Evolutionary conservation across 2,888 invertebrate species (phyloP), one percentile per base, ranked within the genome.

Genomic region (Oligia strigilis): DNA sequence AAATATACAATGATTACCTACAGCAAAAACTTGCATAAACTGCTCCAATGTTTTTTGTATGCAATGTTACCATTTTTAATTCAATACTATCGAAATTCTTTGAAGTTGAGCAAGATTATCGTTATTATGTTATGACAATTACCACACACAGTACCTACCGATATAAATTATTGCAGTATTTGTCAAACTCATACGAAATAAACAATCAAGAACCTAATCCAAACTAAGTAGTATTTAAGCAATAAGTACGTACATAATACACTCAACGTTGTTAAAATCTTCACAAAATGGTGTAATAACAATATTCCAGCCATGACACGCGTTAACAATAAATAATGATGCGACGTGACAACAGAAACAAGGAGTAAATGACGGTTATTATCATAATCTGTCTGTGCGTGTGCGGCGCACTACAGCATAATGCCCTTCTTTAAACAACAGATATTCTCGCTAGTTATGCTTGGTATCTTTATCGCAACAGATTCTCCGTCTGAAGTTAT

Each of bases 331-430:
- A 84, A 82, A 85, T 83, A 83, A 78, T 71, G 75, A 82, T 75
- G 78, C 78, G 62, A 81, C 85, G 83, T 88, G 89, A 92, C 90
- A 91, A 88, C 90, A 87, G 82, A 90, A 91, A 92, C 90, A 83
- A 92, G 92, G 85, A 90, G 90, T 87, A 92, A 93, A 93, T 92
- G 90, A 89, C 88, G 80, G 90, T 90, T 89, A 92, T 92, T 92
- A 92, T 86, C 81, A 78, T 82, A 83, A 87, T 87, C 90, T 90
- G 85, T 88, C 90, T 90, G 85, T 88, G 91, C 89, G 84, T 82
- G 78, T 80, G 82, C 72, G 72, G 74, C 72, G 62, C 66, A 66
- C 52, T 71, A 40, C 13, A 36, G 65, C 79, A 81, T 78, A 82
- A 82, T 78, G 80, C 74, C 62, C 71, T 85, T 75, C 78, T 78